phyloP scores from a whole-genome alignment of 2,888 invertebrate genomes.

The Ectemnius cavifrons region DNA sequence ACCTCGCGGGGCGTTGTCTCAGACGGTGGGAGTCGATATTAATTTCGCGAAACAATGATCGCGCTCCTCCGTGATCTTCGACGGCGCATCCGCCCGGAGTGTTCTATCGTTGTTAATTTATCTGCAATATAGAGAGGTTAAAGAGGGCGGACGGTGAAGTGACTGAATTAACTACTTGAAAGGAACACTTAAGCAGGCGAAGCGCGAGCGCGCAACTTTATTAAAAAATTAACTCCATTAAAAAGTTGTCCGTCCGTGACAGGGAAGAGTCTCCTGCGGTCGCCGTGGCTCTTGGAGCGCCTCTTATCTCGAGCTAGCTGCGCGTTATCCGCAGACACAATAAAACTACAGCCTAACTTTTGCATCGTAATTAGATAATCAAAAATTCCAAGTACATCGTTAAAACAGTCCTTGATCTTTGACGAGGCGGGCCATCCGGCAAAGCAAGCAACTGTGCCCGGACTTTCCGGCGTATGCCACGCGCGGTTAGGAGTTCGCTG shows the following conservation, averaged over 20 bases:
- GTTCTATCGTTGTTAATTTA: constrained; percentile 40
- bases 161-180: constrained; percentile 44
- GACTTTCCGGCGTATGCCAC: not conserved
- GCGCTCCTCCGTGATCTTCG: constrained; percentile 11
- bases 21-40: not conserved
- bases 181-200: constrained; percentile 26
- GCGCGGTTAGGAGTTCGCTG: not conserved
- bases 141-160: constrained; percentile 6
- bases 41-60: constrained; percentile 25
- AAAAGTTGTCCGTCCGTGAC: constrained; percentile 39
- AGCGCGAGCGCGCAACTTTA: constrained; percentile 25
- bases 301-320: constrained; percentile 1
- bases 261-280: constrained; percentile 17
- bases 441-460: no score
- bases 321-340: constrained; percentile 12
- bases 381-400: constrained; percentile 4
- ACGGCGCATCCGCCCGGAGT: constrained; percentile 12
- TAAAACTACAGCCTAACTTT: not conserved
- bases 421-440: not conserved
- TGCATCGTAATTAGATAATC: constrained; percentile 6
- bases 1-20: not conserved
- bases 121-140: constrained; percentile 30
- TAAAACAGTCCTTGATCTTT: constrained; percentile 8
- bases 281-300: constrained; percentile 5
- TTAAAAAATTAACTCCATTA: constrained; percentile 52